These are phyloP conservation scores for Aphidius colemani DNA, from an alignment of 2,888 invertebrate genomes.

Conservation along the genomic window DNA sequence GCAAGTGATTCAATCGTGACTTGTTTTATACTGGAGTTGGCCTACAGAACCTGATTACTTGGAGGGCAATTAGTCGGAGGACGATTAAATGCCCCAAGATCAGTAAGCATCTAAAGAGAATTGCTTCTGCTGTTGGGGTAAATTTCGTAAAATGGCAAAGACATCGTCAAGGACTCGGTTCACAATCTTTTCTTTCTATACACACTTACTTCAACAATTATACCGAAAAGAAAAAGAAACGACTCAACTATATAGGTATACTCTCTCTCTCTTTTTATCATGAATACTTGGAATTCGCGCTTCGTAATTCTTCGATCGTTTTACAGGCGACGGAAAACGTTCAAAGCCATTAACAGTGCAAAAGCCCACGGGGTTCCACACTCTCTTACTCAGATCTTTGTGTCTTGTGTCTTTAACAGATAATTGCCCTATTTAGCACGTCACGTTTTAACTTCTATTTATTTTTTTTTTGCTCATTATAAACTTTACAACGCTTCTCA, in stretches of 20 bases:
- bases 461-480: background rate
- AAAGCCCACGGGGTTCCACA: background rate
- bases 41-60: conserved; percentile 25
- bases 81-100: conserved; percentile 26
- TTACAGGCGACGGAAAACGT: background rate
- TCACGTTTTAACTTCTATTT: conserved; percentile 32
- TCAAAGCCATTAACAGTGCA: conserved; percentile 5
- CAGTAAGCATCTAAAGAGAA: conserved; percentile 13
- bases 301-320: conserved; percentile 23
- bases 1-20: conserved; percentile 14
- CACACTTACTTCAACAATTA: conserved; percentile 8
- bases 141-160: conserved; percentile 19
- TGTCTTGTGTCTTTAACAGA: conserved; percentile 33
- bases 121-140: conserved; percentile 13
- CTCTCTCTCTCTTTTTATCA: background rate
- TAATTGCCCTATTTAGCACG: conserved; percentile 45
- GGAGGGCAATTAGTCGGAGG: conserved; percentile 27
- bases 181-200: conserved; percentile 24
- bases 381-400: conserved; percentile 8
- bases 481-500: too few species aligned
- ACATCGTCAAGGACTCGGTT: conserved; percentile 24
- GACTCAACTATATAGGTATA: background rate
- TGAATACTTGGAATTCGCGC: conserved; percentile 20
- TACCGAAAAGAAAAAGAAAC: background rate
- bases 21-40: conserved; percentile 7